Evolutionary conservation across 2,113 vertebrate genomes (phyloP).

Genomic region (Empidonax alnorum): DNA sequence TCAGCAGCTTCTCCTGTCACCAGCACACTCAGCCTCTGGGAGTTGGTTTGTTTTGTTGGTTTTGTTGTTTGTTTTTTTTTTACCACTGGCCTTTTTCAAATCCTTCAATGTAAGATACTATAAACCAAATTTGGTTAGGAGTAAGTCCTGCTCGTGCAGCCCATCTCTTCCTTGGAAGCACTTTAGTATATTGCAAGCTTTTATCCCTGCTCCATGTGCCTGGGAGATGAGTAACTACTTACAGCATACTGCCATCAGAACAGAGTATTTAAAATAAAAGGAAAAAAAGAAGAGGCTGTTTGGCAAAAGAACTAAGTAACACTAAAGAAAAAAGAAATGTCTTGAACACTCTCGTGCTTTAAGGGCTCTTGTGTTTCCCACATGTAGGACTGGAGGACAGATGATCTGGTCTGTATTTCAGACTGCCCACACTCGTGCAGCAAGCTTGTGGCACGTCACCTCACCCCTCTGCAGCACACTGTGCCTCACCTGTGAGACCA

Average conservation of each 20-base stretch:
- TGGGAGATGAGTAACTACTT: background rate
- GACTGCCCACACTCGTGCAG: background rate
- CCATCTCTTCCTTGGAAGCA: background rate
- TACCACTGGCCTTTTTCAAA: background rate
- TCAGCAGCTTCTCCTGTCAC: background rate
- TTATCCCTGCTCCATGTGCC: background rate
- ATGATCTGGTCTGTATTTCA: background rate
- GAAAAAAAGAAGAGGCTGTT: background rate
- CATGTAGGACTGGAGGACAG: conserved; percentile 15
- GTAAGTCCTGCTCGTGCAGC: background rate
- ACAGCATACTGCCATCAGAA: background rate
- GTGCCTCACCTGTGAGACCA: background rate
- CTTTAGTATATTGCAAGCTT: background rate
- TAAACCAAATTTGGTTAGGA: background rate
- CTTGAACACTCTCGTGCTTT: background rate
- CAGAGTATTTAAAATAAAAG: background rate
- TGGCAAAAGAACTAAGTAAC: conserved; percentile 58
- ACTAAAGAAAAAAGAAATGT: background rate
- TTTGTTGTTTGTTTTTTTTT: background rate
- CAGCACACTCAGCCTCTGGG: background rate
- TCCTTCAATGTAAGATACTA: background rate
- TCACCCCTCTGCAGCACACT: background rate
- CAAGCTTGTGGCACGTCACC: background rate
- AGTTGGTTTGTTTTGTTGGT: background rate
- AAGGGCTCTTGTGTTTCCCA: background rate